These are phyloP conservation scores for Meloidogyne chitwoodi DNA, from an alignment of 1,140 invertebrate species.

Conservation along the genomic window DNA sequence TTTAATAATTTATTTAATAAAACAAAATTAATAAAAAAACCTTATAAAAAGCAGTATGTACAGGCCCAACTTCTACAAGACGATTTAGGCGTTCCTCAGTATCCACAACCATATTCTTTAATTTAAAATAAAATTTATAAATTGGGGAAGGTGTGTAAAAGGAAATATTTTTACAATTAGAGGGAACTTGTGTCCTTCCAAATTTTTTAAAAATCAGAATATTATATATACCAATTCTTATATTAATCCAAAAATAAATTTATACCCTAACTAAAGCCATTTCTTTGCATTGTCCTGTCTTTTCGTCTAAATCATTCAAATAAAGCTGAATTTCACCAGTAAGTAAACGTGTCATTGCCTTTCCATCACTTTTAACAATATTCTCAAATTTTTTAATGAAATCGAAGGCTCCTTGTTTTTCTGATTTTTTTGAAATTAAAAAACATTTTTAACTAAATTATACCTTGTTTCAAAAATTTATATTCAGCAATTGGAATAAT, in stretches of 20 bases:
- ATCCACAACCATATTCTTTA: constrained; percentile 79
- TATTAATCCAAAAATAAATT: neutral
- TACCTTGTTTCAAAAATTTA: constrained; percentile 38
- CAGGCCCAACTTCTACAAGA: constrained; percentile 82
- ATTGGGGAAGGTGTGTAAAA: too few relatives aligned
- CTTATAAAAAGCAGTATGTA: constrained; percentile 90
- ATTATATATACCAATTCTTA: too few relatives aligned
- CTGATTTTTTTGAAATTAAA: constrained; percentile 17
- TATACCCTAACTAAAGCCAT: constrained; percentile 42
- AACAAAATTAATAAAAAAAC: constrained; percentile 62
- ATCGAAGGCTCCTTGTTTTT: constrained; percentile 41
- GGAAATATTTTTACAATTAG: too few relatives aligned
- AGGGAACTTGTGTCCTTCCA: too few relatives aligned
- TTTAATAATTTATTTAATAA: neutral
- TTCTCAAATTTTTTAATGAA: constrained; percentile 49
- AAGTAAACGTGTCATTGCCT: constrained; percentile 42
- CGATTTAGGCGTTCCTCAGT: constrained; percentile 79
- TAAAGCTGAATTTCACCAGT: constrained; percentile 49
- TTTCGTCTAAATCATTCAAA: constrained; percentile 39
- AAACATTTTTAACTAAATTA: neutral
- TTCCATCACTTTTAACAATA: constrained; percentile 48
- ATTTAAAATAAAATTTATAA: constrained; percentile 16
- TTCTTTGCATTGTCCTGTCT: constrained; percentile 37
- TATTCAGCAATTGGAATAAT: constrained; percentile 46
- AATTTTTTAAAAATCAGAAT: too few relatives aligned